A percentile compares a stretch with the other conserved stretches of the same genome.
These are phyloP conservation scores for Mesopsocus fuscifrons DNA, from an alignment of 2,888 invertebrate species.

Conservation along the genomic window DNA sequence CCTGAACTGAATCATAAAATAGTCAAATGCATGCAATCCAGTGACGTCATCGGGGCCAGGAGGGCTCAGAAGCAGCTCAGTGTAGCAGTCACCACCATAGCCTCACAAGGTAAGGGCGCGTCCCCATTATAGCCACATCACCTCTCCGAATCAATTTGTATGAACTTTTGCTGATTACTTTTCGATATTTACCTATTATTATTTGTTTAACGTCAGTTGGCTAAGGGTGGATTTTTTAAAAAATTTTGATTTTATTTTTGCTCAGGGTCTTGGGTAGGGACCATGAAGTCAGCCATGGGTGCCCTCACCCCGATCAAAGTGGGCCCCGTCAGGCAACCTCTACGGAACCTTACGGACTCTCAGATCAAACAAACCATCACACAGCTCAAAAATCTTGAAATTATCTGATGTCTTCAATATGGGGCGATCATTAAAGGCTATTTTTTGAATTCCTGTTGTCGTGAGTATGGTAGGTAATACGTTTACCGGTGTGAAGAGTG, in stretches of 20 bases:
- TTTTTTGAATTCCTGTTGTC: too few species aligned
- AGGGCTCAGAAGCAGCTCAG: slow-evolving; percentile 25
- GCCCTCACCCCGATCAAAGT: slow-evolving; percentile 36
- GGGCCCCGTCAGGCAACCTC: slow-evolving; percentile 40
- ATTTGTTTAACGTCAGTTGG: background rate
- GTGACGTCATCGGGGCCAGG: slow-evolving; percentile 29
- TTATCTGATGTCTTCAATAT: too few species aligned
- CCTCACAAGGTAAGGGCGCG: background rate
- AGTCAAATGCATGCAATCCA: slow-evolving; percentile 29
- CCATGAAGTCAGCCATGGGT: slow-evolving; percentile 50
- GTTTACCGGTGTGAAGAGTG: too few species aligned
- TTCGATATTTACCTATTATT: slow-evolving; percentile 2
- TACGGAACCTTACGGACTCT: slow-evolving; percentile 20
- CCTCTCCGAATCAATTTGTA: slow-evolving; percentile 9
- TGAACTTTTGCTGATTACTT: too few species aligned
- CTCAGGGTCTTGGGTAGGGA: slow-evolving; percentile 43
- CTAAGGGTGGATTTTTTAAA: too few species aligned
- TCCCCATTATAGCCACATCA: too few species aligned
- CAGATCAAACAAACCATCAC: too few species aligned
- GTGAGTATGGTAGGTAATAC: too few species aligned
- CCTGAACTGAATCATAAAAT: slow-evolving; percentile 38
- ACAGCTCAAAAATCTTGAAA: too few species aligned
- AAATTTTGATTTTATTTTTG: background rate
- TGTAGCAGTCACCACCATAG: slow-evolving; percentile 5
- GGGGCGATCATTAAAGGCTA: too few species aligned